Percentiles rank a stretch among this genome's conserved stretches.
Evolutionary conservation across 2,888 invertebrate species (phyloP).

Genomic region (Diarsia brunnea): DNA sequence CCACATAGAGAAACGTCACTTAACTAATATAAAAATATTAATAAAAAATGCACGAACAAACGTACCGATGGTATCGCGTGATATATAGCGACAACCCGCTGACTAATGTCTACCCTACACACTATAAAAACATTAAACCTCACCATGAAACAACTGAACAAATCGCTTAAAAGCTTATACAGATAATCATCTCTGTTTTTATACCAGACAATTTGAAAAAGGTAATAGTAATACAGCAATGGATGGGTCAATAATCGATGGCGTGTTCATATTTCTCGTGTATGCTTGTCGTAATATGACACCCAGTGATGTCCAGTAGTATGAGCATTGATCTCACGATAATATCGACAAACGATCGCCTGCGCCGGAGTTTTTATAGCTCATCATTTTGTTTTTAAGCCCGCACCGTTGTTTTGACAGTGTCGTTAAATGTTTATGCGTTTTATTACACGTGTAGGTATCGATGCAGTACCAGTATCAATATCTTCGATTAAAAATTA

Average conservation of each 20-base stretch:
- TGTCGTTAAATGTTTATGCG: constrained; percentile 60
- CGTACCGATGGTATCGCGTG: constrained; percentile 74
- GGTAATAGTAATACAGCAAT: constrained; percentile 36
- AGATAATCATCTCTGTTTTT: constrained; percentile 39
- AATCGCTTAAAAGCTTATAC: constrained; percentile 40
- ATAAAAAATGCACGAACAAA: constrained; percentile 70
- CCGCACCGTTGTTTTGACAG: constrained; percentile 62
- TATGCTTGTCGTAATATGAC: constrained; percentile 54
- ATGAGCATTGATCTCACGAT: constrained; percentile 63
- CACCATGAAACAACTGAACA: constrained; percentile 32
- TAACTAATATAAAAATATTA: constrained; percentile 73
- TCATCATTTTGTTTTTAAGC: constrained; percentile 66
- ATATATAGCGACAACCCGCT: constrained; percentile 73
- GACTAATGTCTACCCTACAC: constrained; percentile 71
- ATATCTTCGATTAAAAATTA: constrained; percentile 55
- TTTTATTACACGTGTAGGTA: constrained; percentile 56
- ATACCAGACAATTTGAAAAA: not conserved
- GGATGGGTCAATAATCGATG: constrained; percentile 18
- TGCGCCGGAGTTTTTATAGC: constrained; percentile 64
- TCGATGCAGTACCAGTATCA: constrained; percentile 49
- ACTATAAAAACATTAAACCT: constrained; percentile 59
- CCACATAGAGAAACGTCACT: constrained; percentile 67
- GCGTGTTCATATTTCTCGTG: constrained; percentile 15
- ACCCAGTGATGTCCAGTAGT: constrained; percentile 70
- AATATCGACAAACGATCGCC: constrained; percentile 64